Evolutionary conservation across 1,140 invertebrate genomes (phyloP).

Genomic region (Mactra quadrangularis): DNA sequence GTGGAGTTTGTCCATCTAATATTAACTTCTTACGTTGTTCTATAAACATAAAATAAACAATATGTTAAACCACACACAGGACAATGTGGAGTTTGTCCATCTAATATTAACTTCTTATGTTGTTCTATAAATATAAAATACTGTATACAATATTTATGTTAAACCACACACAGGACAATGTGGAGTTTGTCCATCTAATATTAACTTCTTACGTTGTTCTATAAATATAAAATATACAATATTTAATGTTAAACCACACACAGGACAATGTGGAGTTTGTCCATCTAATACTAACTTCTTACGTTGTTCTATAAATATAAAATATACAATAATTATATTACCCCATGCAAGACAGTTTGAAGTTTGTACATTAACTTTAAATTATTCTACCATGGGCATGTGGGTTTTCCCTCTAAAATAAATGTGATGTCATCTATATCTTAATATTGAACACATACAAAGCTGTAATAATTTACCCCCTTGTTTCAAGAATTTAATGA

Average conservation of each 20-base stretch:
- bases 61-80: constrained; percentile 91
- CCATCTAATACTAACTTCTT: background rate
- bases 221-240: constrained; percentile 60
- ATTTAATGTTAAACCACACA: constrained; percentile 86
- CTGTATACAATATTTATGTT: too few relatives aligned
- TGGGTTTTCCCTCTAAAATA: too few relatives aligned
- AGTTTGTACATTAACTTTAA: background rate
- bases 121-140: constrained; percentile 71
- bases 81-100: constrained; percentile 88
- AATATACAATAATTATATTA: constrained; percentile 28
- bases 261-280: constrained; percentile 68
- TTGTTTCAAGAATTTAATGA: too few relatives aligned
- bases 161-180: constrained; percentile 92
- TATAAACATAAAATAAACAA: too few relatives aligned
- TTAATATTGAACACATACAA: too few relatives aligned
- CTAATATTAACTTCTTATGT: constrained; percentile 82
- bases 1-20: constrained; percentile 86
- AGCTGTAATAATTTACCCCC: too few relatives aligned
- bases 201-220: constrained; percentile 81
- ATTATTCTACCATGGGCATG: too few relatives aligned
- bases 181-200: constrained; percentile 86
- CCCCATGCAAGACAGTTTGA: constrained; percentile 87
- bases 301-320: constrained; percentile 14
- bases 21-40: constrained; percentile 82
- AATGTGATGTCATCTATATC: too few relatives aligned